Base-by-base conservation (phyloP, 2,113 vertebrate genomes). In the Poicephalus gulielmi region DNA sequence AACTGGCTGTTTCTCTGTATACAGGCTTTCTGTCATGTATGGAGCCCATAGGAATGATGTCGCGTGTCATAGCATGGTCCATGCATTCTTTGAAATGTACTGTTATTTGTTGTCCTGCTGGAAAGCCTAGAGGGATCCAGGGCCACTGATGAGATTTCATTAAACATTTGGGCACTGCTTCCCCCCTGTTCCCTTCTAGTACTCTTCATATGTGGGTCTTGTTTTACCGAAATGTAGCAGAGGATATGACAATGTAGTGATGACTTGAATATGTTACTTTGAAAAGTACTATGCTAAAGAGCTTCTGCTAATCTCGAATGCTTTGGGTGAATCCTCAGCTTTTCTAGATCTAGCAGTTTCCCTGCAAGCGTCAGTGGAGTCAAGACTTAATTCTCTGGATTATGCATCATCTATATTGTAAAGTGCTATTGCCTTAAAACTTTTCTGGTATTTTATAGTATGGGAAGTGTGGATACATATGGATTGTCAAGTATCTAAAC, bases 1-100 rank as follows among this genome's bases (percentile, higher is more conserved):
- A 47, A 5, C 1, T 31, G 43, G 6, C 13, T 66, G 2, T 44
- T 84, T 76, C 24, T 83, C 24, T 53, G 17, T n/a, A 59, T 6
- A 1, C 4, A 27, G 27, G 12, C 5, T 75, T 71, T 88, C 55
- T 79, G 57, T 75, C 0, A 1, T 20, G 22, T 35, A 9, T 33
- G 39, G 17, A 23, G 3, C 31, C 25, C 10, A 9, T 2, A 73
- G 28, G 17, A 80, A 46, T 2, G 2, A 18, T 76, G 10, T 43
- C 0, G 0, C 4, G 0, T 6, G 9, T 46, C 44, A 20, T 5
- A 39, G 18, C 17, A 41, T 15, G 15, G 41, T 37, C 33, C n/a
- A 9, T 18, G 20, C 13, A 2, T 81, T 81, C 30, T 66, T 37
- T 67, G 73, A 86, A 53, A 52, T 11, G 17, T 80, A n/a, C 30